phyloP scores from a whole-genome alignment of 2,113 vertebrate genomes.

The Gnathonemus echidnorhynchus region DNA sequence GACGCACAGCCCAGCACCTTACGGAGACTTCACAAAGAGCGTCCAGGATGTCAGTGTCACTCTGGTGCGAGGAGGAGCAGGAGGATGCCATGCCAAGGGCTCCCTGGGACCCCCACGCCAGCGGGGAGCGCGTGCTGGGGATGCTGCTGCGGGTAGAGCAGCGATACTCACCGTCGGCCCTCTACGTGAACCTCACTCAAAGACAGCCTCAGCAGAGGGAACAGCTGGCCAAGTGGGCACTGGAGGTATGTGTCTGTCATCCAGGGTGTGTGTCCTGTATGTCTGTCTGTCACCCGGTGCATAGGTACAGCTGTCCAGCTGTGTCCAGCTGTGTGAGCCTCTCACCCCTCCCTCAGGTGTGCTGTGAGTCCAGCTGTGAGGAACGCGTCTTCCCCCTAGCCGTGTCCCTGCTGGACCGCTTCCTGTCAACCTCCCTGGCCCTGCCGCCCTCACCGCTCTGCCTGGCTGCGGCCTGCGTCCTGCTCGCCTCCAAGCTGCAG shows the following conservation, averaged over 20 bases:
- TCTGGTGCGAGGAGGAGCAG: conserved; percentile 64
- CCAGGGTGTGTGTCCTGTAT: background rate
- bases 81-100: conserved; percentile 44
- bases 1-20: background rate
- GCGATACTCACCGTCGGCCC: conserved; percentile 57
- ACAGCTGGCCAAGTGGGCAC: conserved; percentile 61
- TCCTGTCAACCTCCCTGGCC: conserved; percentile 52
- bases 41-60: conserved; percentile 48
- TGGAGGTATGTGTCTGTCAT: conserved; percentile 53
- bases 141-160: conserved; percentile 59
- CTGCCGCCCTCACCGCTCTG: conserved; percentile 50
- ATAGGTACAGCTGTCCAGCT: background rate
- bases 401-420: conserved; percentile 64
- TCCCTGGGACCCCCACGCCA: conserved; percentile 57
- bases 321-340: background rate
- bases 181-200: conserved; percentile 61
- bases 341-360: conserved; percentile 50
- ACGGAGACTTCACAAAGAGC: background rate
- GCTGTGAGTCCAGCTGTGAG: conserved; percentile 59
- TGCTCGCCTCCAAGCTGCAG: conserved; percentile 65
- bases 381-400: conserved; percentile 63
- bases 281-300: background rate
- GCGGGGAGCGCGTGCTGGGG: conserved; percentile 59
- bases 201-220: conserved; percentile 57
- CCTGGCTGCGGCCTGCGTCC: conserved; percentile 59